Base-by-base conservation (phyloP, 2,113 vertebrate species). In the Ptychochromis oligacanthus region DNA sequence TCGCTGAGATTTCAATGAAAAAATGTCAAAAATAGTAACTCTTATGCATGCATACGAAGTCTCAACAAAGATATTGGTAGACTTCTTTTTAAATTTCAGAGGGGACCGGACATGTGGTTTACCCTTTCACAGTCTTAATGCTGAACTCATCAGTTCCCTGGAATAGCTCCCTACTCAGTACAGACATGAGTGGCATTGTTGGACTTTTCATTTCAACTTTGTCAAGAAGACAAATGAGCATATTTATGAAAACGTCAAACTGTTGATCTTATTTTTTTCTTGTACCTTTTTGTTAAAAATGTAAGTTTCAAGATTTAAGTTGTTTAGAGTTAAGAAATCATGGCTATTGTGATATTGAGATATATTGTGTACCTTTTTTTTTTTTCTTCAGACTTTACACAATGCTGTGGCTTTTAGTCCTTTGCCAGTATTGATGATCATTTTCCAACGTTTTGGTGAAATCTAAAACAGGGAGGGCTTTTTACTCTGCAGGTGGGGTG, bases 271-370 rank as follows among this genome's bases (percentile, higher is more conserved):
- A 3, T 28, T 77, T 2, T 40, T 60, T 77, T 67, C 3, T 77
- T 77, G 89, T 90, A 80, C 81, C 84, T 92, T 90, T n/a, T 87
- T 83, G 70, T 91, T 88, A 17, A 76, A n/a, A 60, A 31, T 6
- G 74, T 31, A 31, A 31, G 52, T 77, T 75, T 79, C 59, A 5
- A 31, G 58, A 59, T 62, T 65, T 54, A 2, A 75, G 43, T 78
- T 76, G 28, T 74, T 89, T 80, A 76, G 76, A 65, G 57, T 79
- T 74, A 58, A 77, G 26, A 85, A 31, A 65, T 57, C 72, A 28
- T 79, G 6, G 64, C 52, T 81, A 24, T 85, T 85, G 82, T 82
- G 20, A 61, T 60, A 65, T 60, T 34, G n/a, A 64, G 26, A 40
- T 22, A 26, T 49, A 40, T 57, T 60, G 22, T 82, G 31, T 72